Base-by-base conservation (phyloP, 2,888 invertebrate genomes). In the Horisme vitalbata region DNA sequence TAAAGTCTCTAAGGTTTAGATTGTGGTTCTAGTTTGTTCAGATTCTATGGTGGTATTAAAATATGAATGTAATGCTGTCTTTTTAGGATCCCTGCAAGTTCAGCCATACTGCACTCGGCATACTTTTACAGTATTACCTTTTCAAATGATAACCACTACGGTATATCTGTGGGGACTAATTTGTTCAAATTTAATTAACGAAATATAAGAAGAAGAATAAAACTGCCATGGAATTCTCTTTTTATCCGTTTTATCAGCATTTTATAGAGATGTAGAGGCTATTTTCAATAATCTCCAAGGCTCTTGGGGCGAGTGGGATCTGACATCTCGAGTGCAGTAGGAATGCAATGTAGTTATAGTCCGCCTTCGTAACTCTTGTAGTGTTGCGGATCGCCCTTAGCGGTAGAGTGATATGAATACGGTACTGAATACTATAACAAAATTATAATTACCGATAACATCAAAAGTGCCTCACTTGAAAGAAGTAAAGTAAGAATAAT, bases 301-400 rank as follows among this genome's bases (percentile, higher is more conserved):
- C n/a, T n/a, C n/a, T n/a, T n/a, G n/a, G n/a, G n/a, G n/a, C n/a
- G n/a, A n/a, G n/a, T n/a, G 18, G 18, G 1, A 18, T 4, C 45
- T 46, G 24, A 30, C 18, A 38, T 38, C 63, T 71, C 59, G 71
- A 78, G 75, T 79, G 70, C 73, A 76, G 73, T 70, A 65, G 44
- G 63, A 59, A 60, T 68, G 77, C 79, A 83, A 77, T 70, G 79
- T 86, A 85, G 86, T 80, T n/a, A n/a, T n/a, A n/a, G 65, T 76
- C 83, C 77, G 82, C 83, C 82, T 81, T 80, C 68, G 79, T 81
- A 79, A 79, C 77, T 77, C 73, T 85, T 85, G 76, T 84, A 86
- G 76, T 76, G 75, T 76, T 73, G 80, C 80, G 79, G 80, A 78
- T 74, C 74, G 80, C 76, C 77, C 69, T 80, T 86, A 87, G 87